phyloP scores from a whole-genome alignment of 2,888 invertebrate genomes.

The Melinopterus prodromus region DNA sequence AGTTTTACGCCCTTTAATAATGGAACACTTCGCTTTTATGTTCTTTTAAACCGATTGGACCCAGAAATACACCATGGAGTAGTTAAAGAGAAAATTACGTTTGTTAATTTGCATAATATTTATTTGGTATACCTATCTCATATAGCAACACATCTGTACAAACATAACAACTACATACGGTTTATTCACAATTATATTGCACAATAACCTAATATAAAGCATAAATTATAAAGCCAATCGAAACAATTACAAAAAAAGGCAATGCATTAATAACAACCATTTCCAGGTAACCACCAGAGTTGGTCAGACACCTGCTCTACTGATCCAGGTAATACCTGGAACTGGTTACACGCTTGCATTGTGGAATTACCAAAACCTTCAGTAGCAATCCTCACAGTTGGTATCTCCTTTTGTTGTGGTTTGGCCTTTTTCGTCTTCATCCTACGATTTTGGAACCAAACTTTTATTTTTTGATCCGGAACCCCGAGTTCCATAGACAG shows the following conservation, averaged over 20 bases:
- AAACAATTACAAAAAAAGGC: neutral
- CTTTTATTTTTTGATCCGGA: slow-evolving; percentile 84
- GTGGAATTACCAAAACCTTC: neutral
- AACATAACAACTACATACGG: neutral
- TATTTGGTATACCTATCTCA: neutral
- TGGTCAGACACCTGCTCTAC: neutral
- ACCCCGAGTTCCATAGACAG: slow-evolving; percentile 74
- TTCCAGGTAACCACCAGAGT: neutral
- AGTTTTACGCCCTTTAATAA: slow-evolving; percentile 4
- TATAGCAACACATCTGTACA: neutral
- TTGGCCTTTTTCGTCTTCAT: slow-evolving; percentile 79
- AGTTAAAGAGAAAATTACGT: neutral
- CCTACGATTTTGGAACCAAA: slow-evolving; percentile 87
- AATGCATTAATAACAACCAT: neutral
- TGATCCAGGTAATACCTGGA: neutral
- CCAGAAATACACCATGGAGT: neutral
- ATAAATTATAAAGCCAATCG: neutral
- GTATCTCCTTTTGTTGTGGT: slow-evolving; percentile 53
- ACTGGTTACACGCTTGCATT: neutral
- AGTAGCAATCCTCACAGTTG: neutral
- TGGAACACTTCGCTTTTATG: neutral
- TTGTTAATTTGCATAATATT: neutral
- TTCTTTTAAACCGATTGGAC: neutral
- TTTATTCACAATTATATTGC: neutral
- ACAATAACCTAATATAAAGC: neutral